These are phyloP conservation scores for Furnarius figulus DNA, from an alignment of 2,113 vertebrate genomes.

Conservation along the genomic window DNA sequence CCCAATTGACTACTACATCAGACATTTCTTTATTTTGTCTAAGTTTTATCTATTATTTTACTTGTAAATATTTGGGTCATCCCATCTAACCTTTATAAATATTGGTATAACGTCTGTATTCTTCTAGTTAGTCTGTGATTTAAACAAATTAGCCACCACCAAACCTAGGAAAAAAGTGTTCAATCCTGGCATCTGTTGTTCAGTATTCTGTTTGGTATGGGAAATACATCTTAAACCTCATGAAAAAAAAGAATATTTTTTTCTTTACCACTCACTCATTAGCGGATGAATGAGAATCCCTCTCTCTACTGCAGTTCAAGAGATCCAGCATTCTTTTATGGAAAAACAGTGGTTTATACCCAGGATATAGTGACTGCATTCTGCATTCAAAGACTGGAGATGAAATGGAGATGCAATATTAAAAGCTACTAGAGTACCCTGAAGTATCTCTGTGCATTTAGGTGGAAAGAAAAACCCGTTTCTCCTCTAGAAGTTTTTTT, in stretches of 20 bases:
- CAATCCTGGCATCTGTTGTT: not conserved
- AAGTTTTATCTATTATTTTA: not conserved
- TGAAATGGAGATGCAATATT: not conserved
- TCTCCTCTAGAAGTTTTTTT: not conserved
- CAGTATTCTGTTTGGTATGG: not conserved
- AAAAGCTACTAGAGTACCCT: not conserved
- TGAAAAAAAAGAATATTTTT: not conserved
- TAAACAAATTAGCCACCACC: not conserved
- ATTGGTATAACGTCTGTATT: not conserved
- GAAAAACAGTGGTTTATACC: not conserved
- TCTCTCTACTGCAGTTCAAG: not conserved
- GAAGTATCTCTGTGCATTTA: not conserved
- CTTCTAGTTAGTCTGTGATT: not conserved
- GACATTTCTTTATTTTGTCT: not conserved
- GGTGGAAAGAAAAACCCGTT: not conserved
- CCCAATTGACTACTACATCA: accelerated
- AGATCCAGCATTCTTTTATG: not conserved
- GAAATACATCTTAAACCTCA: not conserved
- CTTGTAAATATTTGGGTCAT: not conserved
- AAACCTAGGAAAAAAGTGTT: not conserved
- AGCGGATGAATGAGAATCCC: not conserved
- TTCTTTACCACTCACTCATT: not conserved
- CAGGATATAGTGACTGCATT: not conserved
- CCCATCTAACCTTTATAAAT: not conserved
- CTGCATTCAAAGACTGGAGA: not conserved